A percentile compares a stretch with the other conserved stretches of the same genome.
Conservation (phyloP, 2,797 vertebrate species). For the Miichthys miiuy region DNA sequence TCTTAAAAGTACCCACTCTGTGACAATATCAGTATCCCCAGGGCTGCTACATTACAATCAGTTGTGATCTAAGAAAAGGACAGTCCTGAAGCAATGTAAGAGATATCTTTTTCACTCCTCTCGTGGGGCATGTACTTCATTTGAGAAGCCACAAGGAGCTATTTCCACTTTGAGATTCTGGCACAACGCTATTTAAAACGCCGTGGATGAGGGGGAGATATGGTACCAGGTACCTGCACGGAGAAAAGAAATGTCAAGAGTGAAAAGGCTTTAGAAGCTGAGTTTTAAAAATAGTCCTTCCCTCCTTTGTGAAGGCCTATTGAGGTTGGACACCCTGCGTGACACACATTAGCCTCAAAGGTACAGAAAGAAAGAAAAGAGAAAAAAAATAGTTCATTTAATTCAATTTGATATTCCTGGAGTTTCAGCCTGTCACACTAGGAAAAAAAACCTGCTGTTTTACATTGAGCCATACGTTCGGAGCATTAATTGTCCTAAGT, state of each 20-base stretch:
- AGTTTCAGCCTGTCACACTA: slow-evolving; percentile 15
- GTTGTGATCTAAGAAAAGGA: slow-evolving; percentile 25
- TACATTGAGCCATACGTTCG: not conserved
- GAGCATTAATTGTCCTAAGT: slow-evolving; percentile 19
- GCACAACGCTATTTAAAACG: slow-evolving; percentile 36
- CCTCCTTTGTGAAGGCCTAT: slow-evolving; percentile 42
- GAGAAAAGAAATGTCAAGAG: slow-evolving; percentile 65
- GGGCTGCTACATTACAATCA: slow-evolving; percentile 9
- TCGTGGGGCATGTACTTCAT: slow-evolving; percentile 41
- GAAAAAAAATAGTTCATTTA: slow-evolving; percentile 8
- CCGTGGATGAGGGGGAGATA: slow-evolving; percentile 28
- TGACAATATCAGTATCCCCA: slow-evolving; percentile 25
- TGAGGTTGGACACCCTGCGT: slow-evolving; percentile 34
- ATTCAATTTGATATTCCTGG: slow-evolving; percentile 23
- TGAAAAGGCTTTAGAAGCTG: slow-evolving; percentile 51
- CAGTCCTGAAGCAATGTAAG: slow-evolving; percentile 16
- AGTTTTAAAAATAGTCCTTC: slow-evolving; percentile 61
- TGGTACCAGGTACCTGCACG: slow-evolving; percentile 12
- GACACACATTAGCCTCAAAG: slow-evolving; percentile 55
- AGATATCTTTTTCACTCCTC: slow-evolving; percentile 31
- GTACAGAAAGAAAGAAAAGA: slow-evolving; percentile 18
- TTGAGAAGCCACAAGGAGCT: slow-evolving; percentile 38
- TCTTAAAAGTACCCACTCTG: not conserved
- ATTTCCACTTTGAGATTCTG: slow-evolving; percentile 42
- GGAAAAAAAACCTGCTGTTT: not conserved